phyloP scores from a whole-genome alignment of 2,797 vertebrate species.

The Balearica regulorum region DNA sequence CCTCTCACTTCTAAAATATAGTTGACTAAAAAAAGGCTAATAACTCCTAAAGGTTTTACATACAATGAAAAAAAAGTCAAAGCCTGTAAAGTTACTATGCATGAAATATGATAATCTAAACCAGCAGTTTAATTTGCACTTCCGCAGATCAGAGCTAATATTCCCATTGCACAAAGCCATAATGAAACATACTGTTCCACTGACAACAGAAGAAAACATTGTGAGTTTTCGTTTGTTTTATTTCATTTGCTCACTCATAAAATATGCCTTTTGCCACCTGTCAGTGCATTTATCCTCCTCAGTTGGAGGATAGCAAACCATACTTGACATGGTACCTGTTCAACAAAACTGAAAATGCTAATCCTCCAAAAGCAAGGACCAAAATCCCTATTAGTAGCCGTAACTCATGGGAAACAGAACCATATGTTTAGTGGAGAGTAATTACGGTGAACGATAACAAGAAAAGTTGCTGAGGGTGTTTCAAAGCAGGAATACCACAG shows the following conservation, averaged over 20 bases:
- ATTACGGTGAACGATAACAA: fast-evolving
- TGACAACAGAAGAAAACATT: neutral
- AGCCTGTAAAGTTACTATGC: neutral
- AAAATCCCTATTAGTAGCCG: neutral
- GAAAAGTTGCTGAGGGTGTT: neutral
- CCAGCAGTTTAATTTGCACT: conserved; percentile 24
- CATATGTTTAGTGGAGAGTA: neutral
- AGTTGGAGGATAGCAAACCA: neutral
- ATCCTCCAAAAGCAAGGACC: neutral
- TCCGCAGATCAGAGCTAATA: neutral
- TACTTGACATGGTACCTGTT: neutral
- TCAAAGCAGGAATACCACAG: neutral
- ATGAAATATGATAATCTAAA: neutral
- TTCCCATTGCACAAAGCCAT: neutral
- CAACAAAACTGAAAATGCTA: neutral
- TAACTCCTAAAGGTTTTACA: neutral
- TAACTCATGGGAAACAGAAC: neutral
- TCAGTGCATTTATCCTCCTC: neutral
- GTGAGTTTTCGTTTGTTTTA: neutral
- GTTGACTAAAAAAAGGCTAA: neutral
- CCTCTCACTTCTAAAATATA: neutral
- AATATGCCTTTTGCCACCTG: neutral
- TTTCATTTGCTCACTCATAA: neutral
- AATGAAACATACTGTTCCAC: neutral
- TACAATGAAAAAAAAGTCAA: neutral